A percentile compares a stretch with the other conserved stretches of the same genome.
Conservation (phyloP, 2,797 vertebrate species). For the Tarsius wallacei region DNA sequence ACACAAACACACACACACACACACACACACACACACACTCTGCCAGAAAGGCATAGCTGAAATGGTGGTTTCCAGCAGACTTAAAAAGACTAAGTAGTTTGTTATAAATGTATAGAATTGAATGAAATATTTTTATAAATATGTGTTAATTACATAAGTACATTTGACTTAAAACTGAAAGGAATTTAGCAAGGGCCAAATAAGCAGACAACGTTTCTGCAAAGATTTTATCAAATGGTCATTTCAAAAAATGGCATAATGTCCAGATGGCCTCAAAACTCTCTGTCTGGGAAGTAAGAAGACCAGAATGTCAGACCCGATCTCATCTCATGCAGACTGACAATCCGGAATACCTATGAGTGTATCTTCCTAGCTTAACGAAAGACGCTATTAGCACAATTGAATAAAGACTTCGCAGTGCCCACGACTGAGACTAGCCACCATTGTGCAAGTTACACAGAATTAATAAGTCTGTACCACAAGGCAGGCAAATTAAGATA, state of each 20-base stretch:
- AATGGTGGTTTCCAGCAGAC: neutral
- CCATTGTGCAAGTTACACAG: neutral
- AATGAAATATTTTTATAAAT: slow-evolving; percentile 19
- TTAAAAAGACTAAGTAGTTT: neutral
- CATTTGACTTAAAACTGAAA: neutral
- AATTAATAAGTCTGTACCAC: fast-evolving
- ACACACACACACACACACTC: neutral
- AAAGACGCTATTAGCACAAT: fast-evolving
- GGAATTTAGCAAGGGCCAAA: neutral
- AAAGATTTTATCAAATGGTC: neutral
- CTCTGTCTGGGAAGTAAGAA: neutral
- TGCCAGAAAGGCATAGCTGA: neutral
- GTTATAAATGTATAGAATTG: neutral
- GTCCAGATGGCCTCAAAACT: neutral
- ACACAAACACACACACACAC: neutral
- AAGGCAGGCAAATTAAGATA: neutral
- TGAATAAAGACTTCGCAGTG: neutral
- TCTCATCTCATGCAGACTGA: neutral
- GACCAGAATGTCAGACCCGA: no score
- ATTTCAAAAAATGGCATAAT: neutral
- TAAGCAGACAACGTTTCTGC: neutral
- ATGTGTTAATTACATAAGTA: neutral
- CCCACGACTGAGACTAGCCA: neutral
- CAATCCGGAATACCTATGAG: neutral
- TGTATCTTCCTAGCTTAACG: neutral